A percentile compares a stretch with the other conserved stretches of the same genome.
Evolutionary conservation across 2,888 invertebrate genomes (phyloP).

Genomic region (Chalcosyrphus nemorum): DNA sequence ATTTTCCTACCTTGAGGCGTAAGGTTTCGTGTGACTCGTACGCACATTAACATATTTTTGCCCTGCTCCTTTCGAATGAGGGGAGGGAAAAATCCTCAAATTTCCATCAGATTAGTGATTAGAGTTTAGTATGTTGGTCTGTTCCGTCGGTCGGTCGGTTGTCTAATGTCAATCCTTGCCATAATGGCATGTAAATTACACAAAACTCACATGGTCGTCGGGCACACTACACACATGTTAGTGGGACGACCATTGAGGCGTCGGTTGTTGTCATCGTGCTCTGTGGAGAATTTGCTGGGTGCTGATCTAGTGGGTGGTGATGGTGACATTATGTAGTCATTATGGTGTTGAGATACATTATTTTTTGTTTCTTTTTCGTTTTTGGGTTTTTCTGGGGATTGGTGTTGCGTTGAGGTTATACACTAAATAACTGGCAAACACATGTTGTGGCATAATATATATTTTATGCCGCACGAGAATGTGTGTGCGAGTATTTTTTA

Average conservation of each 20-base stretch:
- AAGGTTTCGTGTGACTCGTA: conserved; percentile 13
- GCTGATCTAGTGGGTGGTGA: conserved; percentile 15
- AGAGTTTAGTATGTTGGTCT: conserved; percentile 42
- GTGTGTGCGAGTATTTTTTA: conserved; percentile 33
- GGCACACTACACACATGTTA: neutral
- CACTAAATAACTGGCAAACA: conserved; percentile 61
- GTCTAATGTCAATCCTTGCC: conserved; percentile 54
- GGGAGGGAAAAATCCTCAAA: conserved; percentile 23
- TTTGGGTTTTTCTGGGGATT: neutral
- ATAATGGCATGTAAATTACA: conserved; percentile 65
- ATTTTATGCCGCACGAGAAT: neutral
- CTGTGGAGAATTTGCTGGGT: neutral
- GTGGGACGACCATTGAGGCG: conserved; percentile 16
- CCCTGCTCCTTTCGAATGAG: neutral
- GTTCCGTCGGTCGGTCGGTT: conserved; percentile 51
- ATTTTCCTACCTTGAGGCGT: neutral
- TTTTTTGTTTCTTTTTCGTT: neutral
- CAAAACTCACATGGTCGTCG: conserved; percentile 23
- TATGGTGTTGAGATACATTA: conserved; percentile 34
- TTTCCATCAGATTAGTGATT: conserved; percentile 58
- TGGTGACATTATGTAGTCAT: conserved; percentile 44
- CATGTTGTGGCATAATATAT: conserved; percentile 61
- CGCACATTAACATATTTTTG: conserved; percentile 44
- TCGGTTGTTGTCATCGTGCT: neutral
- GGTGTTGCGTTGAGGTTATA: conserved; percentile 46